Evolutionary conservation across 2,113 vertebrate species (phyloP).

Genomic region (Equus quagga): DNA sequence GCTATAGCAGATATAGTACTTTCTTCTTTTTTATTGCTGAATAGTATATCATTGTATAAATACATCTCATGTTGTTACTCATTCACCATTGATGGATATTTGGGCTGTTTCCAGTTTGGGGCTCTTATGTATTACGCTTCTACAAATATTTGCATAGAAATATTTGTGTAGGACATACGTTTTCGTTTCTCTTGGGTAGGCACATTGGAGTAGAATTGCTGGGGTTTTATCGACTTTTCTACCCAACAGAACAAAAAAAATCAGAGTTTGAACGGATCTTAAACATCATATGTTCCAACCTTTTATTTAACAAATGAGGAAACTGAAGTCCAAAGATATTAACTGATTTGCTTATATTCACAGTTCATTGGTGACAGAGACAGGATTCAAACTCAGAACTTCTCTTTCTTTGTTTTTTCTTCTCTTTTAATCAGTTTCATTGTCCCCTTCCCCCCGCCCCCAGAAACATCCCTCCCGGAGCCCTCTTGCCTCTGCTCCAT

Average conservation of each 20-base stretch:
- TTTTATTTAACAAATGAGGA: constrained; percentile 35
- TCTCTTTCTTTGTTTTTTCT: neutral
- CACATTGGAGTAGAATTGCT: neutral
- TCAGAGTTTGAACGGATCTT: neutral
- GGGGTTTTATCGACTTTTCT: neutral
- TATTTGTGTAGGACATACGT: neutral
- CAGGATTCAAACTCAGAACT: constrained; percentile 11
- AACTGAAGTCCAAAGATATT: constrained; percentile 8
- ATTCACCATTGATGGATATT: neutral
- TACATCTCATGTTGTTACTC: neutral
- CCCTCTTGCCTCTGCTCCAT: neutral
- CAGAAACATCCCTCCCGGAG: neutral
- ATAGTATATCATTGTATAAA: neutral
- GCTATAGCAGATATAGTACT: neutral
- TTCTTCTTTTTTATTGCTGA: constrained; percentile 10
- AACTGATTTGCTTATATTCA: neutral
- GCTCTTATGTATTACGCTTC: neutral
- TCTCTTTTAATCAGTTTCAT: neutral
- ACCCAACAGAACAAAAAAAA: neutral
- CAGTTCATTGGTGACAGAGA: neutral
- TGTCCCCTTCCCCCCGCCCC: no score
- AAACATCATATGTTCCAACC: neutral
- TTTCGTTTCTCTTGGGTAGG: neutral
- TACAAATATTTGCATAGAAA: neutral
- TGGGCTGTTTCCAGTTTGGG: neutral